A percentile compares a stretch with the other conserved stretches of the same genome.
phyloP scores from a whole-genome alignment of 2,113 vertebrate species.

The Microtus richardsoni region DNA sequence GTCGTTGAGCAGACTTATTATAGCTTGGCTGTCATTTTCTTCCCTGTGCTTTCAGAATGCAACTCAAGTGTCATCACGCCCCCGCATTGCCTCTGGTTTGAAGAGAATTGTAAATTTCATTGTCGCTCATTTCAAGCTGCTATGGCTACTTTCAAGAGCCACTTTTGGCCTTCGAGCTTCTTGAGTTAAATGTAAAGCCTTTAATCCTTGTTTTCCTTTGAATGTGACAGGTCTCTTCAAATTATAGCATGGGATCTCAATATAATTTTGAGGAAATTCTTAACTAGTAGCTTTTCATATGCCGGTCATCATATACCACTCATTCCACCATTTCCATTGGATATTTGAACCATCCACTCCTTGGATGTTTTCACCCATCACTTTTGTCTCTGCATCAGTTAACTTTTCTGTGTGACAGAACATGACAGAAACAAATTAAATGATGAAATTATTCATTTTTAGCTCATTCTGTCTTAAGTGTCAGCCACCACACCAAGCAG shows the following conservation, averaged over 20 bases:
- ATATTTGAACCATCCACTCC: background rate
- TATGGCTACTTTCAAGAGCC: background rate
- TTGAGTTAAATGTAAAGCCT: background rate
- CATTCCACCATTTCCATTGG: background rate
- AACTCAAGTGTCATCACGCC: background rate
- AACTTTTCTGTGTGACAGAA: background rate
- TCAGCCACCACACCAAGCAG: background rate
- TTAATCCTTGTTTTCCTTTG: background rate
- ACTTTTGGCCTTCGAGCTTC: background rate
- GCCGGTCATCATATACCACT: background rate
- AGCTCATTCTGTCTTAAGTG: background rate
- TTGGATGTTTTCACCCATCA: background rate
- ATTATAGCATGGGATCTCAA: background rate
- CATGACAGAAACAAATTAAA: background rate
- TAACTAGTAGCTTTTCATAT: background rate
- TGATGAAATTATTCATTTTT: background rate
- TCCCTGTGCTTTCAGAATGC: background rate
- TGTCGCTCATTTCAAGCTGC: background rate
- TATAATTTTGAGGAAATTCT: background rate
- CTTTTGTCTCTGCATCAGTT: background rate
- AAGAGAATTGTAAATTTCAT: background rate
- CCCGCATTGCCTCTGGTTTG: background rate
- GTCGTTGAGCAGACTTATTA: background rate
- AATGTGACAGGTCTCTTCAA: background rate
- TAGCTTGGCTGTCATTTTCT: background rate